Evolutionary conservation across 2,888 invertebrate genomes (phyloP), one percentile per base, ranked within the genome.

Genomic region (Cataglyphis altisquamis): DNA sequence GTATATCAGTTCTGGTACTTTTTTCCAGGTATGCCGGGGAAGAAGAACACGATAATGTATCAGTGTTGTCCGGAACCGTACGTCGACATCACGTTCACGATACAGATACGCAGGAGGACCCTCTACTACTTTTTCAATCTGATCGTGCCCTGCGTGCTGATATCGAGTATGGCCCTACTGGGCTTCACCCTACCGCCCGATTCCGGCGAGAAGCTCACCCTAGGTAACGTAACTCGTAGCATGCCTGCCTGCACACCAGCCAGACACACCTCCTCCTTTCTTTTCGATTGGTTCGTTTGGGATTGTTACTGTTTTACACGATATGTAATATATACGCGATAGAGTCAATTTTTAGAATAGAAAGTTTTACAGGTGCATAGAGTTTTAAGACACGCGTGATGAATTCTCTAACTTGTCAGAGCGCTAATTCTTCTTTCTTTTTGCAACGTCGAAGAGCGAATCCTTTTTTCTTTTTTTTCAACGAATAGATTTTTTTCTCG

Each of bases 81-180:
- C 96, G 97, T 99, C 91, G 98, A 99, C 95, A 97, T 99, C 87
- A 99, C 99, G 57, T 99, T 99, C 96, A 98, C 98, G 91, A 98
- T 99, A 95, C 98, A 98, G 96, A 98, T 99, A 94, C 97, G 99
- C 91, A 96, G 99, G 94, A 96, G 99, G 94, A 99, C 99, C 72
- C 96, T 99, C 93, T 99, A 99, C 96, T 99, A 99, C 96, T 99
- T 99, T 96, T 99, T 99, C 97, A 99, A 99, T 96, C 97, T 99
- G 95, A 99, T 99, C 95, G 98, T 99, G 94, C 99, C 99, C 91
- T 99, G 99, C 95, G 98, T 99, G 94, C 97, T 99, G 94, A 99
- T 99, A 95, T 98, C 99, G 88, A 98, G 99, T 91, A 99, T 99
- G 98, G 99, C 99, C 91, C 97, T 99, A 91, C 96, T 99, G 93